These are phyloP conservation scores for Vandiemenella viatica DNA, from an alignment of 2,888 invertebrate species.

Conservation along the genomic window DNA sequence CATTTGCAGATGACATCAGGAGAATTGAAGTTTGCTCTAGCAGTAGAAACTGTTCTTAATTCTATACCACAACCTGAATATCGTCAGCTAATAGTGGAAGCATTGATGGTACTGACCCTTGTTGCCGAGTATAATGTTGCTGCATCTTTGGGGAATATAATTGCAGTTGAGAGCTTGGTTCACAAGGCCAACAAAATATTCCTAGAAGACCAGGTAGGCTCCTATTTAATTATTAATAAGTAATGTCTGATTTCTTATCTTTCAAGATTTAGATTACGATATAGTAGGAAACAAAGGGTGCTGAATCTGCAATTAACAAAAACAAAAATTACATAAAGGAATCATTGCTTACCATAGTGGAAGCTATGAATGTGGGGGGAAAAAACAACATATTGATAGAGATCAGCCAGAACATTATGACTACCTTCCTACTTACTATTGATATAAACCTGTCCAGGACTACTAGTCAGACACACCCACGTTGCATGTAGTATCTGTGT, in stretches of 20 bases:
- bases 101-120: constrained; percentile 86
- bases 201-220: constrained; percentile 84
- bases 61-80: constrained; percentile 97
- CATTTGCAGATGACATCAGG: constrained; percentile 84
- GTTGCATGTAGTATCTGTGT: too few species aligned
- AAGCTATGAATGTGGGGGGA: too few species aligned
- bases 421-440: too few species aligned
- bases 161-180: constrained; percentile 82
- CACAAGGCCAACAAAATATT: constrained; percentile 90
- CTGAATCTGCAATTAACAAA: neutral
- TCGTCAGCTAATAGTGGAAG: constrained; percentile 90
- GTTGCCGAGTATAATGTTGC: constrained; percentile 78
- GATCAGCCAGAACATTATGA: too few species aligned
- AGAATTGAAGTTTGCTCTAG: constrained; percentile 93
- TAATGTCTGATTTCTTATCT: neutral
- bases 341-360: too few species aligned
- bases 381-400: too few species aligned
- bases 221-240: too few species aligned
- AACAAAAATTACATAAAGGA: too few species aligned
- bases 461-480: too few species aligned
- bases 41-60: constrained; percentile 92
- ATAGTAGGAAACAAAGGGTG: neutral
- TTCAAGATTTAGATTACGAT: neutral
- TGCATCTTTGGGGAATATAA: constrained; percentile 56
- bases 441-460: too few species aligned